A percentile compares a stretch with the other conserved stretches of the same genome.
Conservation (phyloP, 2,888 invertebrate genomes). For the Pyrrhia umbra region DNA sequence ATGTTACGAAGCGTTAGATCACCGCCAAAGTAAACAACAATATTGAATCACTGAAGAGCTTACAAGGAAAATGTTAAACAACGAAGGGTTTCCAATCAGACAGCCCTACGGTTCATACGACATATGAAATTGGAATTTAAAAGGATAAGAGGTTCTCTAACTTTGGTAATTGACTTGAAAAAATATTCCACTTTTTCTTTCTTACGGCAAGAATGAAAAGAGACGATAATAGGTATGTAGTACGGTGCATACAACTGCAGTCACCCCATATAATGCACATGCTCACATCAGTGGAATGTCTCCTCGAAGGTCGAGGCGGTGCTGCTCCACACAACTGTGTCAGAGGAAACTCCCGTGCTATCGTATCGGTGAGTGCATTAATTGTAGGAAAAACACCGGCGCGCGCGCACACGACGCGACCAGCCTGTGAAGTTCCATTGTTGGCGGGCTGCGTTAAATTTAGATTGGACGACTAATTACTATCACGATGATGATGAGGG, state of each 20-base stretch:
- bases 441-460: constrained; percentile 7
- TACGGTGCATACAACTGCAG: not conserved
- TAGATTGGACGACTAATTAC: constrained; percentile 7
- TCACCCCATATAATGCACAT: constrained; percentile 19
- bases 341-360: constrained; percentile 69
- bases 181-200: no score
- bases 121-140: no score
- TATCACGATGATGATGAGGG: not conserved
- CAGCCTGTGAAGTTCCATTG: constrained; percentile 49
- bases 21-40: constrained; percentile 29
- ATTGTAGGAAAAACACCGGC: constrained; percentile 71
- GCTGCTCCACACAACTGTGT: constrained; percentile 57
- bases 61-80: not conserved
- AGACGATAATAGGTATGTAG: not conserved
- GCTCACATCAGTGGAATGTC: constrained; percentile 36
- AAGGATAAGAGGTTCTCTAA: no score
- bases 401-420: constrained; percentile 43
- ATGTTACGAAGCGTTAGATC: constrained; percentile 31
- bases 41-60: not conserved
- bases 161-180: no score
- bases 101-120: no score
- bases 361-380: constrained; percentile 59
- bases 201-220: no score
- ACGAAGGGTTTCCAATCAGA: no score
- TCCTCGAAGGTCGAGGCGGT: constrained; percentile 41